These are phyloP conservation scores for Lepilemur ruficaudatus DNA, from an alignment of 2,797 vertebrate species.

Conservation along the genomic window DNA sequence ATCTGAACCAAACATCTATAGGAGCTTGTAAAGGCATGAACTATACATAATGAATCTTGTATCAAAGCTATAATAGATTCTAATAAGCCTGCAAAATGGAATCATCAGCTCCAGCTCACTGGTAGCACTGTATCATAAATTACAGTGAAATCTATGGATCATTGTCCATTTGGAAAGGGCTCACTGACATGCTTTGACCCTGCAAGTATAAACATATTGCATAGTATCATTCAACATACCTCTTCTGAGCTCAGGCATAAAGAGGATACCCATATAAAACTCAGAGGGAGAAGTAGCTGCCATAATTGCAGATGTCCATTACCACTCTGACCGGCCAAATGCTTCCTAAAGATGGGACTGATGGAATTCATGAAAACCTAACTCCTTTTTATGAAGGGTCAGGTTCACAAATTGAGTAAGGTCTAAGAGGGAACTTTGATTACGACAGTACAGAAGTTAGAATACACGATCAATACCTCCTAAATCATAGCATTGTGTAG, in stretches of 20 bases:
- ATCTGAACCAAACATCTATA: background rate
- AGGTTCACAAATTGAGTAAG: background rate
- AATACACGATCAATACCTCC: background rate
- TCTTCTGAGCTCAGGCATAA: background rate
- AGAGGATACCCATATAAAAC: background rate
- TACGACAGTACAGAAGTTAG: background rate
- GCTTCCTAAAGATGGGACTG: background rate
- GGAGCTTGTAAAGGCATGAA: background rate
- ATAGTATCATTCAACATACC: background rate
- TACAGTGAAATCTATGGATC: background rate
- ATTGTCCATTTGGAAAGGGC: background rate
- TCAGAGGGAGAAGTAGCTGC: background rate
- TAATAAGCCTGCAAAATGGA: background rate
- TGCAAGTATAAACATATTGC: background rate
- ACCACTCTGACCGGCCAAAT: background rate
- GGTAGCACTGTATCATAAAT: background rate
- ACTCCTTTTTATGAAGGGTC: background rate
- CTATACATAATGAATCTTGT: background rate
- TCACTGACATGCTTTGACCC: background rate
- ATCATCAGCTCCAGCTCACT: background rate
- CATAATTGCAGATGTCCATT: background rate
- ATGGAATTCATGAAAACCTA: background rate
- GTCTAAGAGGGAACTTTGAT: background rate
- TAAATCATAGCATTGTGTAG: background rate
- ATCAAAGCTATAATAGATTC: background rate